These are phyloP conservation scores for Tetranychus cinnabarinus DNA, from an alignment of 1,140 invertebrate species.

Conservation along the genomic window DNA sequence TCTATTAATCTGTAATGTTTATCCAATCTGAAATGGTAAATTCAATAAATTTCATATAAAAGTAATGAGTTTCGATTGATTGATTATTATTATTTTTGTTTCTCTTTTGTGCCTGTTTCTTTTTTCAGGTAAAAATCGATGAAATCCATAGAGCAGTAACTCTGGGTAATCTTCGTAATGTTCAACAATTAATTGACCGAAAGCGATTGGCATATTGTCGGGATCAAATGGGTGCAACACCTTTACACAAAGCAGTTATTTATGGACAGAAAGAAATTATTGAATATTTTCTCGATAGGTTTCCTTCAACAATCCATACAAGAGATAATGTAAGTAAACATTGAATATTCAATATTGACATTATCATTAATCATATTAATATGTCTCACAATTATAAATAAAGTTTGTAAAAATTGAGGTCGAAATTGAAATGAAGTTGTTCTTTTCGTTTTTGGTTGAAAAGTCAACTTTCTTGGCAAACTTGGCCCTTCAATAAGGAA, in stretches of 20 bases:
- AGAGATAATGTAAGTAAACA: conserved; percentile 14
- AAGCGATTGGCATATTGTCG: conserved; percentile 38
- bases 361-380: not conserved
- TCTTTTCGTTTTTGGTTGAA: too few relatives aligned
- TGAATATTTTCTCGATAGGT: conserved; percentile 43
- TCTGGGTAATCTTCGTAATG: conserved; percentile 9
- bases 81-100: too few relatives aligned
- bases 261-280: conserved; percentile 45
- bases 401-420: too few relatives aligned
- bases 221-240: conserved; percentile 42
- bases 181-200: conserved; percentile 22
- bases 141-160: conserved; percentile 35
- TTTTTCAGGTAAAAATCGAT: conserved; percentile 45
- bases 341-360: not conserved
- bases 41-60: too few relatives aligned
- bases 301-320: conserved; percentile 25
- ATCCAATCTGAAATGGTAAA: too few relatives aligned
- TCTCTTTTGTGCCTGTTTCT: not conserved
- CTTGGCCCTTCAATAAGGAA: too few relatives aligned
- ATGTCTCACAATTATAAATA: too few relatives aligned
- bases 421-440: too few relatives aligned
- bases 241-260: conserved; percentile 53
- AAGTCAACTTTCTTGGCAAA: too few relatives aligned
- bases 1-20: too few relatives aligned
- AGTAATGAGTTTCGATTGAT: too few relatives aligned